Evolutionary conservation across 2,888 invertebrate genomes (phyloP), one percentile per base, ranked within the genome.

Genomic region (Thera britannica): DNA sequence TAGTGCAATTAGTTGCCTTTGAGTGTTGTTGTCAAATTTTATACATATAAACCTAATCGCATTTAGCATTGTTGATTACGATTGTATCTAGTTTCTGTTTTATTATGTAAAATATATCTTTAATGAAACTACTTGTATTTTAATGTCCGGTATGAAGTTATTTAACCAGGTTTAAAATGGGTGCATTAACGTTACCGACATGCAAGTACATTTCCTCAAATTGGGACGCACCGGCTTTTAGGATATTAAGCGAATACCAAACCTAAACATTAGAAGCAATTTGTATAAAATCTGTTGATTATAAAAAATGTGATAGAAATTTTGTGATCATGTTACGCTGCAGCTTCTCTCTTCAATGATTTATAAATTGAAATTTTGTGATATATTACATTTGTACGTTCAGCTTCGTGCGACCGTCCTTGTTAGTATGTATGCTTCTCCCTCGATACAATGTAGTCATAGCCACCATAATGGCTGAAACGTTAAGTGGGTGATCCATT

Each of bases 1-100:
- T 86, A 84, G 89, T 88, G 90, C 89, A 89, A 90, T 86, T 86
- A 83, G 81, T 83, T 81, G 84, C 84, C 83, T 79, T 77, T 73
- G 77, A 80, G 83, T 83, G 83, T 85, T 83, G 82, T 85, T 72
- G 66, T 62, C 83, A 82, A 78, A 76, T 80, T 81, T 77, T 81
- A 81, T n/a, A n/a, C n/a, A n/a, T 78, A 72, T 75, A 62, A 70
- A 66, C 35, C 66, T 67, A 62, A 63, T 56, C 62, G 67, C 68
- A 68, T 73, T 65, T 69, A 69, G 69, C 23, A 74, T 67, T 74
- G 70, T 72, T 74, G 65, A 59, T 68, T 67, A 72, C 62, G 67
- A 65, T 65, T 55, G 70, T 74, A 73, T 78, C 71, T 79, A 77
- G 75, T 79, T 77, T 76, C 75, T 72, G 78, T 79, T 77, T 62